A percentile compares a stretch with the other conserved stretches of the same genome.
Conservation (phyloP, 2,797 vertebrate genomes). For the Melanotaenia trifasciata region DNA sequence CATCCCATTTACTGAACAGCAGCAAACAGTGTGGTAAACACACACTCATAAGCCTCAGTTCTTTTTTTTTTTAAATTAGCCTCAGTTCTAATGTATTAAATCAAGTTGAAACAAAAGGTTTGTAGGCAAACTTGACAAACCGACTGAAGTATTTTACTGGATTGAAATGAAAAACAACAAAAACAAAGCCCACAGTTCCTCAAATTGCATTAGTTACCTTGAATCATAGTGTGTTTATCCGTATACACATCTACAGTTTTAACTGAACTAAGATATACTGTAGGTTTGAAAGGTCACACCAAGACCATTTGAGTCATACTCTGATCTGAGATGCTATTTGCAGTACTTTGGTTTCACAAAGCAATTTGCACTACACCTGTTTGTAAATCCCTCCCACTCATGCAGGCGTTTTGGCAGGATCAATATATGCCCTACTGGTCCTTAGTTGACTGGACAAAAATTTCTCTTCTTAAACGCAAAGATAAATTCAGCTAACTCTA, state of each 20-base stretch:
- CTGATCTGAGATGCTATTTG: constrained; percentile 41
- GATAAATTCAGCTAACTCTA: constrained; percentile 3
- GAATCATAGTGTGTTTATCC: not conserved
- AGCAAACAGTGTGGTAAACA: constrained; percentile 46
- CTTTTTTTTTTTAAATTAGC: constrained; percentile 2
- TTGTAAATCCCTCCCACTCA: constrained; percentile 28
- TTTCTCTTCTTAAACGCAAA: constrained; percentile 12
- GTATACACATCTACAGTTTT: constrained; percentile 16
- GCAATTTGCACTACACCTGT: constrained; percentile 21
- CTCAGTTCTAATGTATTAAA: constrained; percentile 36
- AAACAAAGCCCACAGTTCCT: not conserved
- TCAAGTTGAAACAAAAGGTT: constrained; percentile 42
- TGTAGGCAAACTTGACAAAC: constrained; percentile 10
- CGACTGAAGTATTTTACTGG: not conserved
- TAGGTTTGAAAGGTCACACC: constrained; percentile 26
- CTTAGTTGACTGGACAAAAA: not conserved
- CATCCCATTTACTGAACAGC: constrained; percentile 47
- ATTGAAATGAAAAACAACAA: not conserved
- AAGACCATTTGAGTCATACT: constrained; percentile 40
- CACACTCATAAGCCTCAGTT: constrained; percentile 27
- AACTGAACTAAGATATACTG: not conserved
- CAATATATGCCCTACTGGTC: constrained; percentile 11
- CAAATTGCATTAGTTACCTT: not conserved
- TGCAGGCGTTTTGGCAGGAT: constrained; percentile 6
- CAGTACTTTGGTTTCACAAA: constrained; percentile 36